A percentile compares a stretch with the other conserved stretches of the same genome.
Conservation (phyloP, 2,113 vertebrate species). For the Tringa solitaria region DNA sequence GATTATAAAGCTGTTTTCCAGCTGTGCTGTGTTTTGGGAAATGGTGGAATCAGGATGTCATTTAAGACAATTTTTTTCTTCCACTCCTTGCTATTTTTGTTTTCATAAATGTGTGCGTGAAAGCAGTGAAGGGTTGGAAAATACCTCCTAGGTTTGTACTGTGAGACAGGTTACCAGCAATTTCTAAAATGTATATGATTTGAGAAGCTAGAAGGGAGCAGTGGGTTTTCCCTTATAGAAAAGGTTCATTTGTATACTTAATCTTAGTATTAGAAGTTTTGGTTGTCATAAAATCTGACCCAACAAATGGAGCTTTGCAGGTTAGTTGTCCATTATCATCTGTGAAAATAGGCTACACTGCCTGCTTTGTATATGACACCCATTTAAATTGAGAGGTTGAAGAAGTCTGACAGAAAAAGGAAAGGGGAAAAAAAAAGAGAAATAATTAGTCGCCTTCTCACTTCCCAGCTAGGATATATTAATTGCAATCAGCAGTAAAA, state of each 20-base stretch:
- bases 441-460: neutral
- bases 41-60: neutral
- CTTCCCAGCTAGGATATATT: neutral
- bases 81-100: neutral
- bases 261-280: neutral
- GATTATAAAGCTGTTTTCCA: neutral
- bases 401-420: neutral
- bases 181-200: neutral
- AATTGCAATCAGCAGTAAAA: neutral
- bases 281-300: neutral
- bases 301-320: neutral
- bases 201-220: neutral
- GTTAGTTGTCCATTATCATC: neutral
- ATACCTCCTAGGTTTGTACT: neutral
- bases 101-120: neutral
- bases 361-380: neutral
- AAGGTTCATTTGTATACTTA: neutral
- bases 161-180: neutral
- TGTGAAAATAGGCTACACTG: neutral
- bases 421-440: neutral
- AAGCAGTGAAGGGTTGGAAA: neutral
- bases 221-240: neutral
- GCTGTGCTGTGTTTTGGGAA: neutral
- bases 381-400: neutral
- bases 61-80: neutral